A percentile compares a stretch with the other conserved stretches of the same genome.
phyloP scores from a whole-genome alignment of 2,113 vertebrate genomes.

The Calyptommatus sinebrachiatus region DNA sequence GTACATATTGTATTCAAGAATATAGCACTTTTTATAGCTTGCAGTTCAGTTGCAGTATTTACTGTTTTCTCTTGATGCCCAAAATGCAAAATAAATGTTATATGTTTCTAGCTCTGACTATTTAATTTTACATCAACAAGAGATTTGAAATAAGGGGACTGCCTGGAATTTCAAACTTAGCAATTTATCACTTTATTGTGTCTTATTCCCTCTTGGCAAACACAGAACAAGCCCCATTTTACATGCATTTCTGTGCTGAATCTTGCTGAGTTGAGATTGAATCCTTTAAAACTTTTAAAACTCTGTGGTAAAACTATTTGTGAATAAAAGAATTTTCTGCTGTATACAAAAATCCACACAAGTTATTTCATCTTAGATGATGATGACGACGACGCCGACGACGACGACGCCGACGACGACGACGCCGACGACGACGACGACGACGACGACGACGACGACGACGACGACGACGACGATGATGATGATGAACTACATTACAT shows the following conservation, averaged over 20 bases:
- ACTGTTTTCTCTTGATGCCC: background rate
- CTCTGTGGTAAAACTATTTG: background rate
- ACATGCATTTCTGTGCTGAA: background rate
- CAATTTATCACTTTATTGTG: conserved; percentile 3
- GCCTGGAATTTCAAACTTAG: background rate
- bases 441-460: no score
- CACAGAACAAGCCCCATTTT: conserved; percentile 1
- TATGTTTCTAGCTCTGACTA: background rate
- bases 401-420: no score
- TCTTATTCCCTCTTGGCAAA: background rate
- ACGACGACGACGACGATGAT: no score
- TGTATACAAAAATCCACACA: no score
- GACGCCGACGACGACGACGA: no score
- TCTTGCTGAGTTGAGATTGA: background rate
- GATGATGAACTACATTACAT: no score
- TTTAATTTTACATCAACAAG: background rate
- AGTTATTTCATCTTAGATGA: no score
- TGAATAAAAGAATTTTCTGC: no score
- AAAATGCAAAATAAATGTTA: conserved; percentile 15
- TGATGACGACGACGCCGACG: no score
- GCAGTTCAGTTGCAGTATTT: background rate
- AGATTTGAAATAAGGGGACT: background rate
- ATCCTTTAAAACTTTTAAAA: background rate
- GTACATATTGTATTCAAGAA: background rate
- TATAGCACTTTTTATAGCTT: background rate